These are phyloP conservation scores for Galagoides demidoff DNA, from an alignment of 2,797 vertebrate species.

Conservation along the genomic window DNA sequence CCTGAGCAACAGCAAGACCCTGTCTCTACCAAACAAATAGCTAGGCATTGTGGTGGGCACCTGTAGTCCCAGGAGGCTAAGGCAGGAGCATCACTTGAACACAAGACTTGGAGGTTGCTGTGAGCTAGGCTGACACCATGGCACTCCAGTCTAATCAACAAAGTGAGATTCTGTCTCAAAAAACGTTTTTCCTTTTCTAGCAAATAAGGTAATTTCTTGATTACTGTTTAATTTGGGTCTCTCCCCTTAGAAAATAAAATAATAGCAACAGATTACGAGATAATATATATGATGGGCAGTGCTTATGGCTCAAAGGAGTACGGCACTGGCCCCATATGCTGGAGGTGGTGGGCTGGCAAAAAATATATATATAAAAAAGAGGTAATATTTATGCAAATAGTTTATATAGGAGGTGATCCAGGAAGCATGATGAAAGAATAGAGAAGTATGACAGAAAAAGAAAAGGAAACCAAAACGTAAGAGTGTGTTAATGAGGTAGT, in stretches of 20 bases:
- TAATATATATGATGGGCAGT: not conserved
- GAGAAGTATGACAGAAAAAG: not conserved
- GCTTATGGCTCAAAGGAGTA: no score
- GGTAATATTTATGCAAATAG: not conserved
- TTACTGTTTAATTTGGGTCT: not conserved
- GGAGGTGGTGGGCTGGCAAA: no score
- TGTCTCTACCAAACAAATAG: no score
- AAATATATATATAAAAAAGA: not conserved
- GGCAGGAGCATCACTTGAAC: no score
- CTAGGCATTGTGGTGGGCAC: no score
- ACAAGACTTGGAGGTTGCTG: no score
- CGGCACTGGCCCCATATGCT: no score
- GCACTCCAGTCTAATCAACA: no score
- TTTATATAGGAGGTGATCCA: not conserved
- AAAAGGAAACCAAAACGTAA: not conserved
- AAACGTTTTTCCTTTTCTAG: not conserved
- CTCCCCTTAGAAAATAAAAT: not conserved
- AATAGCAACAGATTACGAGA: not conserved
- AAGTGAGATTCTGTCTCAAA: no score
- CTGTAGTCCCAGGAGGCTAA: no score
- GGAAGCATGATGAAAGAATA: not conserved
- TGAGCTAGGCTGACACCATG: no score
- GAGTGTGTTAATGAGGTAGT: not conserved
- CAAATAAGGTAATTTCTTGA: not conserved
- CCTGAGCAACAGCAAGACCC: no score